A percentile compares a stretch with the other conserved stretches of the same genome.
phyloP scores from a whole-genome alignment of 1,140 invertebrate genomes.

The Sinella curviseta region DNA sequence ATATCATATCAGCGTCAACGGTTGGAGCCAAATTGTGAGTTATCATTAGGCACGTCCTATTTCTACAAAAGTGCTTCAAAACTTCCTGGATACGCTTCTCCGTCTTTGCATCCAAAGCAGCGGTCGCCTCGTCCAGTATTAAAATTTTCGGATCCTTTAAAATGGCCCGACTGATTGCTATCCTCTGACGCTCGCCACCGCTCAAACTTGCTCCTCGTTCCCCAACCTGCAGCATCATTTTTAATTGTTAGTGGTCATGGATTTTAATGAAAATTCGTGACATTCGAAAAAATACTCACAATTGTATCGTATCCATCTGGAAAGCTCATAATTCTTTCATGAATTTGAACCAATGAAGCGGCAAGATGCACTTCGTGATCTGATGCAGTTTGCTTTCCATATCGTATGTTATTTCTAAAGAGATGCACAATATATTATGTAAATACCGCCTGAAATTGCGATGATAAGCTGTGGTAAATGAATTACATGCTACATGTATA shows the following conservation, averaged over 20 bases:
- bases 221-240: constrained; percentile 64
- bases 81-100: constrained; percentile 75
- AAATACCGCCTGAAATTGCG: neutral
- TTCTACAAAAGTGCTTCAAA: constrained; percentile 55
- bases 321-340: constrained; percentile 61
- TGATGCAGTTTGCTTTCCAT: constrained; percentile 58
- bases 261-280: too few relatives aligned
- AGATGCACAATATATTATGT: neutral
- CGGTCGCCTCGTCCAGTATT: constrained; percentile 58
- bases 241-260: too few relatives aligned
- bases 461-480: too few relatives aligned
- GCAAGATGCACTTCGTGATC: constrained; percentile 61
- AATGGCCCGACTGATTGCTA: constrained; percentile 60
- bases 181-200: constrained; percentile 62
- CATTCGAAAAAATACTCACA: too few relatives aligned
- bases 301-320: constrained; percentile 56
- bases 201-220: constrained; percentile 76
- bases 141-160: constrained; percentile 60
- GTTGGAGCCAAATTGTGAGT: constrained; percentile 63
- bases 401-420: constrained; percentile 62
- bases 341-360: constrained; percentile 62
- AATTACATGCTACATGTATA: too few relatives aligned
- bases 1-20: constrained; percentile 61
- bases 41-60: constrained; percentile 61
- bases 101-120: constrained; percentile 68